phyloP scores from a whole-genome alignment of 2,797 vertebrate genomes.

The Aplochiton taeniatus region DNA sequence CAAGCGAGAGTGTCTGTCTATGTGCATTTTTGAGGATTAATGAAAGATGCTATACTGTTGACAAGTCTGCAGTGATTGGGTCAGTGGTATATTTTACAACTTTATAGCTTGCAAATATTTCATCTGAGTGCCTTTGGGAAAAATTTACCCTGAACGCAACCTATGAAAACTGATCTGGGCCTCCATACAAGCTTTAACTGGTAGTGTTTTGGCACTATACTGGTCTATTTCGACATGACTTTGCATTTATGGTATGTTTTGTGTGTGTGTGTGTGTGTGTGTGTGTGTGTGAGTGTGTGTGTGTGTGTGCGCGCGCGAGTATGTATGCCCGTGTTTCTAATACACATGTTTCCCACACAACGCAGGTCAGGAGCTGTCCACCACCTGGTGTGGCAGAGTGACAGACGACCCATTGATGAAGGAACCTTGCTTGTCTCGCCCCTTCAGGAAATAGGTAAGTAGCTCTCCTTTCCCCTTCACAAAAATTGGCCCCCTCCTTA shows the following conservation, averaged over 20 bases:
- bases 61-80: slow-evolving; percentile 16
- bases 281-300: slow-evolving; percentile 9
- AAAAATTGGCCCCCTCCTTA: slow-evolving; percentile 89
- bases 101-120: slow-evolving; percentile 19
- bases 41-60: slow-evolving; percentile 6
- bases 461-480: slow-evolving; percentile 96
- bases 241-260: neutral
- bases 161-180: no score
- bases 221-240: no score
- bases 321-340: neutral
- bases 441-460: slow-evolving; percentile 94
- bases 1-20: slow-evolving; percentile 9
- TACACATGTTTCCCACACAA: neutral
- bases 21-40: slow-evolving; percentile 6
- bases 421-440: slow-evolving; percentile 88
- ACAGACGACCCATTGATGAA: slow-evolving; percentile 86
- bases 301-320: slow-evolving; percentile 1
- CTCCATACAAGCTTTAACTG: no score
- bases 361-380: slow-evolving; percentile 83
- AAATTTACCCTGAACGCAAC: no score
- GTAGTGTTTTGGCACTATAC: no score
- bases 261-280: slow-evolving; percentile 25
- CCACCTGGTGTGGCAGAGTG: slow-evolving; percentile 94
- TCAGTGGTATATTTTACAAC: slow-evolving; percentile 13
- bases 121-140: slow-evolving; percentile 5